Evolutionary conservation across 1,140 invertebrate species (phyloP).

Genomic region (Cataglyphis hispanica): DNA sequence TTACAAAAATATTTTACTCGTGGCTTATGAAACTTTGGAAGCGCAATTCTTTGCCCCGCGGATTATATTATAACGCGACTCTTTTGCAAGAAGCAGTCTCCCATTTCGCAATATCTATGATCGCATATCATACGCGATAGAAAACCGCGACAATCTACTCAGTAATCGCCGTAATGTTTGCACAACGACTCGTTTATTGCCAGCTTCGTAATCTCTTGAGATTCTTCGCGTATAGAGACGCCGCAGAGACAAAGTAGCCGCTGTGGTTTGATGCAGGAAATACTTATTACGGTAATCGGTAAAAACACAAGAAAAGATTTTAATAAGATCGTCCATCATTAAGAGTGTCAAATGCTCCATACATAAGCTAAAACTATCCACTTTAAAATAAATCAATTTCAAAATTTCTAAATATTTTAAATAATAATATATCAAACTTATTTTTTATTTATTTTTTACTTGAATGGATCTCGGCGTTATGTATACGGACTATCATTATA

Average conservation of each 20-base stretch:
- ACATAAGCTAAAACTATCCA: background rate
- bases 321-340: background rate
- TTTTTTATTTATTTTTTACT: too few relatives aligned
- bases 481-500: too few relatives aligned
- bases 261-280: slow-evolving; percentile 54
- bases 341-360: background rate
- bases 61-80: background rate
- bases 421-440: background rate
- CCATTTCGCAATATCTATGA: slow-evolving; percentile 34
- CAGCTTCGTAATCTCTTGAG: slow-evolving; percentile 34
- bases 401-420: background rate
- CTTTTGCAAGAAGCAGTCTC: slow-evolving; percentile 12
- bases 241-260: slow-evolving; percentile 56
- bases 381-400: background rate
- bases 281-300: slow-evolving; percentile 62
- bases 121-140: slow-evolving; percentile 32
- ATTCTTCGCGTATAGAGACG: slow-evolving; percentile 18
- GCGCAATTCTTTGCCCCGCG: background rate
- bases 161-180: slow-evolving; percentile 44
- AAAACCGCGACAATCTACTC: slow-evolving; percentile 36
- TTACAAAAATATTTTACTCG: background rate
- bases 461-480: too few relatives aligned
- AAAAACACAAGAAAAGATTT: slow-evolving; percentile 23
- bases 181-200: slow-evolving; percentile 66
- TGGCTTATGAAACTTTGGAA: background rate